Base-by-base conservation (phyloP, 92 coral and sea anemone genomes). In the Zoanthus gigantus region DNA sequence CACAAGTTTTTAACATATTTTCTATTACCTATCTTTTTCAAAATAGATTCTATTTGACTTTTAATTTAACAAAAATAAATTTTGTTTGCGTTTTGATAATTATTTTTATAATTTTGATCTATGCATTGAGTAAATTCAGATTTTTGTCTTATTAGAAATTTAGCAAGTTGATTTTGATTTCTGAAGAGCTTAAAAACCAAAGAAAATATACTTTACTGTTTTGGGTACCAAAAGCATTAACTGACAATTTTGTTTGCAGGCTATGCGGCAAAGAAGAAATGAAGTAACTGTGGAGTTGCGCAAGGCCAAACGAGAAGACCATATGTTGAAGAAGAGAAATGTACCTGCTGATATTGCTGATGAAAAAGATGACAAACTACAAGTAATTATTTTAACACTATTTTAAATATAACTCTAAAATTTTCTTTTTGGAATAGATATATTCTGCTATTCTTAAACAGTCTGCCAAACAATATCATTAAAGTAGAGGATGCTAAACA, bases 271-370 rank as follows among this genome's bases (percentile, higher is more conserved):
- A 83, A 91, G 99, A 90, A 91, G 99, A 81, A 97, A 94, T 93
- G 99, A 97, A 66, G 99, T 97, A 71, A 97, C 99, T 34, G 98
- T 97, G 42, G 99, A 97, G 87, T 94, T 97, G 31, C 91, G 99
- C 76, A 97, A 97, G 94, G 99, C 98, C 15, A 97, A 94, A 73
- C 84, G 97, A 82, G 98, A 95, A 66, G 97, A 97, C 74, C 89
- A 92, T 71, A 88, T 97, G 83, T 95, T 95, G 81, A 97, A 97
- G 91, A 94, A 95, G 88, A 94, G 99, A 75, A 97, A 97, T 97
- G 99, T 97, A 6, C 99, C 99, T 56, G 89, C 93, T 52, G 98
- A 93, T 72, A 79, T 94, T 89, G 86, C 95, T 47, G 99, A 97
- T 90, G 99, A 97, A 48, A 97, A 95, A 66, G 99, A 97, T 88